These are phyloP conservation scores for Cordilura impudica DNA, from an alignment of 2,888 invertebrate species.

Conservation along the genomic window DNA sequence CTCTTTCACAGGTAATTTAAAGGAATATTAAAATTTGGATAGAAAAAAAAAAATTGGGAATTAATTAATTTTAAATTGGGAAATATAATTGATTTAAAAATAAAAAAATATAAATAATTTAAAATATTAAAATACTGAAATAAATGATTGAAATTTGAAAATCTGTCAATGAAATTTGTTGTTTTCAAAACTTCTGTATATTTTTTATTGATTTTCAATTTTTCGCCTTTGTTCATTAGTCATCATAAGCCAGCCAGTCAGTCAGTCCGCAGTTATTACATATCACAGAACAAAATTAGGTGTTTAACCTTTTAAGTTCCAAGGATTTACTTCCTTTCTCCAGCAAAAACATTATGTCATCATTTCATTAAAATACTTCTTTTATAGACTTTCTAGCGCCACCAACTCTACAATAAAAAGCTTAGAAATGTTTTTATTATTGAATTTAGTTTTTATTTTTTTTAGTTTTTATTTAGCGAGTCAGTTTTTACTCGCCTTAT, in stretches of 20 bases:
- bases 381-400: not conserved
- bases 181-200: not conserved
- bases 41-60: constrained; percentile 12
- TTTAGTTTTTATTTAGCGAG: not conserved
- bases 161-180: not conserved
- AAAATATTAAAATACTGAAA: not conserved
- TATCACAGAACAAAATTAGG: too few relatives aligned
- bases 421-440: too few relatives aligned
- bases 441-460: not conserved
- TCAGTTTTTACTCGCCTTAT: too few relatives aligned
- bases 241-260: constrained; percentile 14
- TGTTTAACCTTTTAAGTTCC: too few relatives aligned
- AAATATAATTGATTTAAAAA: not conserved
- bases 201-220: constrained; percentile 48
- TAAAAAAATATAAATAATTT: not conserved
- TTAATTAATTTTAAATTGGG: not conserved
- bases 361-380: not conserved
- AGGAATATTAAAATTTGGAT: constrained; percentile 3
- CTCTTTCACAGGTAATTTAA: constrained; percentile 76
- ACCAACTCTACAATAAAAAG: not conserved
- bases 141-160: not conserved
- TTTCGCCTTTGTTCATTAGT: constrained; percentile 32
- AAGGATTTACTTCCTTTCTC: constrained; percentile 27
- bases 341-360: not conserved
- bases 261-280: not conserved